Evolutionary conservation across 2,113 vertebrate species (phyloP).

Genomic region (Ptychochromis oligacanthus): DNA sequence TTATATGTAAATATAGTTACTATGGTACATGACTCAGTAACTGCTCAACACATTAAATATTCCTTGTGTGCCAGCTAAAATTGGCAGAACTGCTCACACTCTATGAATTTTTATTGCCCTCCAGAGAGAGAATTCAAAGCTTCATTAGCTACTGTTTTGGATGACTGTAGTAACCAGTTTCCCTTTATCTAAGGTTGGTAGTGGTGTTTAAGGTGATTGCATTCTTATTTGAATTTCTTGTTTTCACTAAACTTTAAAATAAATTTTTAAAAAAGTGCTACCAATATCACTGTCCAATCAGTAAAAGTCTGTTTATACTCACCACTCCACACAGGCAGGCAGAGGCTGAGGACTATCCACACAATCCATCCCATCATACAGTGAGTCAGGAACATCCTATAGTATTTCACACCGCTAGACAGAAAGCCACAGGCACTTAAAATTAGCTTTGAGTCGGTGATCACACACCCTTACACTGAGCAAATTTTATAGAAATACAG

Average conservation of each 20-base stretch:
- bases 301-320: slow-evolving; percentile 29
- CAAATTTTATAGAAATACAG: slow-evolving; percentile 16
- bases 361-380: slow-evolving; percentile 22
- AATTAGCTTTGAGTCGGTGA: not conserved
- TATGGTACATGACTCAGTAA: not conserved
- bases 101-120: not conserved
- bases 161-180: not conserved
- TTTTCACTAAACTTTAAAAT: not conserved
- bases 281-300: no score
- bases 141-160: not conserved
- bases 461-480: not conserved
- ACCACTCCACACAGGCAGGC: slow-evolving; percentile 36
- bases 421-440: not conserved
- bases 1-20: not conserved
- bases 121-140: not conserved
- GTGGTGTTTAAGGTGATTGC: not conserved
- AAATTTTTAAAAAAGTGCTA: not conserved
- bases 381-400: slow-evolving; percentile 40
- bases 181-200: not conserved
- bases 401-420: not conserved
- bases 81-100: not conserved
- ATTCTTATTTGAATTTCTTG: not conserved
- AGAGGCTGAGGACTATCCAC: slow-evolving; percentile 29
- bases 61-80: not conserved
- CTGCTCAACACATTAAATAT: no score